Percentiles rank a stretch among this genome's conserved stretches.
Conservation (phyloP, 2,797 vertebrate genomes). For the Lagocephalus sceleratus region DNA sequence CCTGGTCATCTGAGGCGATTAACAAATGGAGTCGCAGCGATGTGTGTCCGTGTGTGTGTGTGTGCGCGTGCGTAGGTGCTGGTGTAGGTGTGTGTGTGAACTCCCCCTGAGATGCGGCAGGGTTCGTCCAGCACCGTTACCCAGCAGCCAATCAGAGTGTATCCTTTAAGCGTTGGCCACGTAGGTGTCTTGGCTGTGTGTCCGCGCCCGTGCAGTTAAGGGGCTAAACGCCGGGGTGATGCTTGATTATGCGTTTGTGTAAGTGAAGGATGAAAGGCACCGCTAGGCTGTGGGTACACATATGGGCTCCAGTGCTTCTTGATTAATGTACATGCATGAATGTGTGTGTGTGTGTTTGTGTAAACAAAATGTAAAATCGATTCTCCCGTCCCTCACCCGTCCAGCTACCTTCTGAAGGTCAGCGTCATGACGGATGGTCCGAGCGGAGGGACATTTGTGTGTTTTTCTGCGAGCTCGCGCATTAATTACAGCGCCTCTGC, state of each 20-base stretch:
- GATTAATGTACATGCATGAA: too few relatives aligned
- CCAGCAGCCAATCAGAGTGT: too few relatives aligned
- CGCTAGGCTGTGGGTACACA: conserved; percentile 42
- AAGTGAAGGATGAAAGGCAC: conserved; percentile 47
- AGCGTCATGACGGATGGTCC: conserved; percentile 48
- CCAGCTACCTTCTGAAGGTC: conserved; percentile 67
- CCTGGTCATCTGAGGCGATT: conserved; percentile 37
- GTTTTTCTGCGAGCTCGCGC: conserved; percentile 19
- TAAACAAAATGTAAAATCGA: conserved; percentile 67
- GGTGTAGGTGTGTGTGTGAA: conserved; percentile 12
- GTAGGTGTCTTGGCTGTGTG: conserved; percentile 12
- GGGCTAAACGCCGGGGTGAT: conserved; percentile 32
- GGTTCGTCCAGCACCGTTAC: too few relatives aligned
- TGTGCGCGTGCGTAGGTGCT: background rate
- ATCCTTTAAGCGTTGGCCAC: conserved; percentile 4
- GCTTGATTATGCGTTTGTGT: conserved; percentile 55
- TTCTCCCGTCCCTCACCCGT: conserved; percentile 51
- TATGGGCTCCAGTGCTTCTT: background rate
- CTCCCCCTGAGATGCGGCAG: conserved; percentile 21
- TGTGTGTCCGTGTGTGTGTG: conserved; percentile 14
- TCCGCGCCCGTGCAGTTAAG: conserved; percentile 9
- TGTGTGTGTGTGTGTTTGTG: conserved; percentile 53
- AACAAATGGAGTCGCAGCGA: conserved; percentile 28
- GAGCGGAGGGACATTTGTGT: conserved; percentile 14
- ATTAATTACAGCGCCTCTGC: conserved; percentile 45